Evolutionary conservation across 2,888 invertebrate genomes (phyloP).

Genomic region (Drosophila fungiperda): DNA sequence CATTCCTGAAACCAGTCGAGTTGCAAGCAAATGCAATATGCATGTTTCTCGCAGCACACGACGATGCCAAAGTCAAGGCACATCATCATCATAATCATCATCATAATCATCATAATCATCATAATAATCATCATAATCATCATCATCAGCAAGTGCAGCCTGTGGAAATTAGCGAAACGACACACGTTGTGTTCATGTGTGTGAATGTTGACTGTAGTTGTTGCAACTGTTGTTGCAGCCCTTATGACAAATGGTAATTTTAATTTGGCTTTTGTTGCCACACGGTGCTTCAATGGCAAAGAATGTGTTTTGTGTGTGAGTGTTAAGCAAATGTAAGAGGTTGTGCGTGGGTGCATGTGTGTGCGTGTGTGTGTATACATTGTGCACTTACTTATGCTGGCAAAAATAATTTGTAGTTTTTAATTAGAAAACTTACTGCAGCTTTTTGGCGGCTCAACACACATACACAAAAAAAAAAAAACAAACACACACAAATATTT

Average conservation of each 20-base stretch:
- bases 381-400: conserved; percentile 63
- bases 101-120: conserved; percentile 14
- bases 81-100: conserved; percentile 18
- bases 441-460: conserved; percentile 20
- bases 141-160: conserved; percentile 5
- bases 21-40: conserved; percentile 44
- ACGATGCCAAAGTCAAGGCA: conserved; percentile 32
- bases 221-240: conserved; percentile 26
- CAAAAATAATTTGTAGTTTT: conserved; percentile 74
- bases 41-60: conserved; percentile 30
- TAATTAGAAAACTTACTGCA: conserved; percentile 74
- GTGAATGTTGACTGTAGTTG: conserved; percentile 25
- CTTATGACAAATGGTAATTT: conserved; percentile 78
- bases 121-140: conserved; percentile 9
- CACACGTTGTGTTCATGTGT: conserved; percentile 3
- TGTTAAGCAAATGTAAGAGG: not conserved
- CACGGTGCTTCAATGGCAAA: conserved; percentile 45
- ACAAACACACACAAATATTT: conserved; percentile 3
- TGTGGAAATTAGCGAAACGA: conserved; percentile 41
- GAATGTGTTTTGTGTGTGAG: conserved; percentile 15
- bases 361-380: conserved; percentile 19
- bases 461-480: not conserved
- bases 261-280: conserved; percentile 73
- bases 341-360: conserved; percentile 3
- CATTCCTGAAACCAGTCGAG: conserved; percentile 26